Evolutionary conservation across 2,888 invertebrate species (phyloP).

Genomic region (Athalia circularis): DNA sequence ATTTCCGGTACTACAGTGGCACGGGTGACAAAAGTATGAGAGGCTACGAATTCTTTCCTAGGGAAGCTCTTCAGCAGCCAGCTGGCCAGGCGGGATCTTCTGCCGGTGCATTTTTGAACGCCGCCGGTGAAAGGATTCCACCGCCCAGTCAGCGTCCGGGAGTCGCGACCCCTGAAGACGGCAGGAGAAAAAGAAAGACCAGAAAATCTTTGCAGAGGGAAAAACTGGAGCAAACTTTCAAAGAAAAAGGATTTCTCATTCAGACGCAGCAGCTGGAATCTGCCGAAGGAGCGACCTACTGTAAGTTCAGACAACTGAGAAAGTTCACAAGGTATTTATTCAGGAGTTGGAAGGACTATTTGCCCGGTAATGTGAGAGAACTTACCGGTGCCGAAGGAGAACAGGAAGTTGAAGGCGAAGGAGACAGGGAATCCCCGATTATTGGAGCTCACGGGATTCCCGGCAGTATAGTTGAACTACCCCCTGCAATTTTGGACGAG

Average conservation of each 20-base stretch:
- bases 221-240: conserved; percentile 93
- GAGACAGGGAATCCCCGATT: conserved; percentile 48
- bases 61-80: conserved; percentile 82
- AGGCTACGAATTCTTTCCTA: conserved; percentile 86
- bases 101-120: conserved; percentile 73
- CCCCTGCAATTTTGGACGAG: conserved; percentile 62
- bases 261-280: conserved; percentile 95
- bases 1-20: conserved; percentile 91
- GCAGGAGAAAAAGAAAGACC: conserved; percentile 83
- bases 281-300: conserved; percentile 94
- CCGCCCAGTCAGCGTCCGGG: conserved; percentile 61
- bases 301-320: conserved; percentile 92
- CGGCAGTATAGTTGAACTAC: conserved; percentile 58
- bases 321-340: conserved; percentile 95
- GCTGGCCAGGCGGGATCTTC: conserved; percentile 74
- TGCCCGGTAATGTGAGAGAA: conserved; percentile 83
- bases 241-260: conserved; percentile 93
- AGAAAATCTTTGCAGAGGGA: conserved; percentile 90
- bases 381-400: conserved; percentile 55
- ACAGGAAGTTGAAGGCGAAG: conserved; percentile 60
- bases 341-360: conserved; percentile 94
- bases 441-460: conserved; percentile 50
- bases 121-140: conserved; percentile 77
- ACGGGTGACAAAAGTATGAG: conserved; percentile 88
- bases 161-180: conserved; percentile 59